Conservation (phyloP, 2,888 invertebrate species). For the Caenorhabditis uteleia region DNA sequence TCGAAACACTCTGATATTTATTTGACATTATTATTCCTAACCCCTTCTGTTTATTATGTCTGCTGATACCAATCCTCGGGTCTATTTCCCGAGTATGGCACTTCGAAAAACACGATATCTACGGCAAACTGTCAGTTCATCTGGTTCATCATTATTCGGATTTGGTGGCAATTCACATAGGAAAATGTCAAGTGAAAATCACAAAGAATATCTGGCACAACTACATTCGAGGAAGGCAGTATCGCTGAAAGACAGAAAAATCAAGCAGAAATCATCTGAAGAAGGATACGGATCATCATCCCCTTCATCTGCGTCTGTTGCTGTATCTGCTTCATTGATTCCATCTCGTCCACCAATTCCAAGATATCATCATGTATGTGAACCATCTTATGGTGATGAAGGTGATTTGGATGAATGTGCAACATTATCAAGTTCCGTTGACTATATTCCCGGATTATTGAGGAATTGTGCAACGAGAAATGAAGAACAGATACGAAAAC, state of each 20-base stretch:
- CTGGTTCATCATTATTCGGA: slow-evolving; percentile 19
- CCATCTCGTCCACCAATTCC: slow-evolving; percentile 21
- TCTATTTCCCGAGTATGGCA: slow-evolving; percentile 53
- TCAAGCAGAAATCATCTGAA: slow-evolving; percentile 13
- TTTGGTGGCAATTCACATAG: slow-evolving; percentile 5
- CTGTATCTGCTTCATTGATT: slow-evolving; percentile 1
- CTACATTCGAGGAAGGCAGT: slow-evolving; percentile 51
- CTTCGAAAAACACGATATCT: slow-evolving; percentile 38
- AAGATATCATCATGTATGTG: slow-evolving; percentile 33
- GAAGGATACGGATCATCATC: slow-evolving; percentile 19
- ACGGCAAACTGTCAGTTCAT: slow-evolving; percentile 27
- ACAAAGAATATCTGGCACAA: slow-evolving; percentile 48
- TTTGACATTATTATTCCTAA: too few relatives aligned
- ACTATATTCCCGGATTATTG: slow-evolving; percentile 22
- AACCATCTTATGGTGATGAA: slow-evolving; percentile 38
- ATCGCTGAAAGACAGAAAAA: slow-evolving; percentile 46
- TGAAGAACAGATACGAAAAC: slow-evolving; percentile 17
- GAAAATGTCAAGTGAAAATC: slow-evolving; percentile 44
- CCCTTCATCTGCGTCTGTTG: slow-evolving; percentile 12
- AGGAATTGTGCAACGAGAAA: slow-evolving; percentile 14
- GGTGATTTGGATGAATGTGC: slow-evolving; percentile 19
- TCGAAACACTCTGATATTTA: too few relatives aligned
- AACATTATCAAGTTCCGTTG: slow-evolving; percentile 23
- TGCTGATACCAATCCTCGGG: slow-evolving; percentile 33
- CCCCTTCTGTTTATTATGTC: too few relatives aligned